Percentiles rank a stretch among this genome's conserved stretches.
These are phyloP conservation scores for Cebus imitator DNA, from an alignment of 2,113 vertebrate species.

Conservation along the genomic window DNA sequence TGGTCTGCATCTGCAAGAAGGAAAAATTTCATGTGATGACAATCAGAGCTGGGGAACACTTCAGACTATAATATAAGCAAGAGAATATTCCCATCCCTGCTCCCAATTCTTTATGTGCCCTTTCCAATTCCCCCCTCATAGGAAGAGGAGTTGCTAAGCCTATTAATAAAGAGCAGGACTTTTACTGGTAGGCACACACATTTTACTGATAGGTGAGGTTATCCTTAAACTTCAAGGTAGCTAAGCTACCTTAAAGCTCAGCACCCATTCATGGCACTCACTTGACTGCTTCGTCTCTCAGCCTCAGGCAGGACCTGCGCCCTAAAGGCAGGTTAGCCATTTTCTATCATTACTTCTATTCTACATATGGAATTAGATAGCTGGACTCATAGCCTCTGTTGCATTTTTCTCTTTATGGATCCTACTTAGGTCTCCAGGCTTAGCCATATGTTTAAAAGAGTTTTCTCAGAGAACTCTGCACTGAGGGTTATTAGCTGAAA, in stretches of 20 bases:
- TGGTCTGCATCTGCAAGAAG: neutral
- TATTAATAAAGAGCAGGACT: neutral
- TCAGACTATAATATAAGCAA: neutral
- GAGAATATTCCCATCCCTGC: neutral
- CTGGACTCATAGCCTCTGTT: neutral
- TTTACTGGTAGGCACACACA: neutral
- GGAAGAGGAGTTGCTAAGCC: neutral
- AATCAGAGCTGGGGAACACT: neutral
- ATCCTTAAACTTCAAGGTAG: neutral
- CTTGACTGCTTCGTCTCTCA: neutral
- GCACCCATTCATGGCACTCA: neutral
- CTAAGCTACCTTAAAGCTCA: neutral
- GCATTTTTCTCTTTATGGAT: neutral
- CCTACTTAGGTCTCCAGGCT: neutral
- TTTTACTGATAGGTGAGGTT: neutral
- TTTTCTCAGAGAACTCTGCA: neutral
- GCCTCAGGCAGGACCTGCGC: neutral
- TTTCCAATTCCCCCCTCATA: neutral
- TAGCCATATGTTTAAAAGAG: neutral
- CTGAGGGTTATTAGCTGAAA: neutral
- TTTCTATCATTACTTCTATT: neutral
- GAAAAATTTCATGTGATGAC: neutral
- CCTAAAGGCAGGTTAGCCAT: neutral
- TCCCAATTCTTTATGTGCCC: neutral
- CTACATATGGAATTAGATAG: neutral